Conservation (phyloP, 2,113 vertebrate genomes). For the Dryoscopus gambensis region DNA sequence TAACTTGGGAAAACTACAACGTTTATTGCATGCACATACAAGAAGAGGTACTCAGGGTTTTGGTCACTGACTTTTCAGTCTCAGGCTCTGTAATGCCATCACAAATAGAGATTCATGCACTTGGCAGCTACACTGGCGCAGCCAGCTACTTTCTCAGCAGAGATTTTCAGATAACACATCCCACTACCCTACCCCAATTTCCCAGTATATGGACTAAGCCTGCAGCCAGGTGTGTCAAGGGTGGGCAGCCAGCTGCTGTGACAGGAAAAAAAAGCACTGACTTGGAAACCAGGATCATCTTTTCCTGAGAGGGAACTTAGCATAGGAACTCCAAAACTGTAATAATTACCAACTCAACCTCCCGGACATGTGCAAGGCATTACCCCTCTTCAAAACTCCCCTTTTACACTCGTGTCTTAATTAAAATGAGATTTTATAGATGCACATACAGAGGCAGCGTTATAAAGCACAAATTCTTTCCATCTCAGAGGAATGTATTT, state of each 20-base stretch:
- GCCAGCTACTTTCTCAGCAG: neutral
- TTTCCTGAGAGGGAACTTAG: neutral
- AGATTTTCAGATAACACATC: neutral
- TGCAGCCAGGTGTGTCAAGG: neutral
- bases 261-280: rapidly evolving
- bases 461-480: neutral
- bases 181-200: rapidly evolving
- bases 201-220: neutral
- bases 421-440: neutral
- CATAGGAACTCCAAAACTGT: neutral
- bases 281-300: neutral
- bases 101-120: neutral
- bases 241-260: neutral
- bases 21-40: neutral
- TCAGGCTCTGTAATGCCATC: neutral
- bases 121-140: neutral
- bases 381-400: neutral
- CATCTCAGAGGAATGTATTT: neutral
- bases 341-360: neutral
- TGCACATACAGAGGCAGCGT: rapidly evolving
- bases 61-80: neutral
- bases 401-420: neutral
- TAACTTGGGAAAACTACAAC: neutral
- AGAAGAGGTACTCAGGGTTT: neutral
- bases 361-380: neutral